Base-by-base conservation (phyloP, 2,797 vertebrate genomes). In the Lithobates pipiens region DNA sequence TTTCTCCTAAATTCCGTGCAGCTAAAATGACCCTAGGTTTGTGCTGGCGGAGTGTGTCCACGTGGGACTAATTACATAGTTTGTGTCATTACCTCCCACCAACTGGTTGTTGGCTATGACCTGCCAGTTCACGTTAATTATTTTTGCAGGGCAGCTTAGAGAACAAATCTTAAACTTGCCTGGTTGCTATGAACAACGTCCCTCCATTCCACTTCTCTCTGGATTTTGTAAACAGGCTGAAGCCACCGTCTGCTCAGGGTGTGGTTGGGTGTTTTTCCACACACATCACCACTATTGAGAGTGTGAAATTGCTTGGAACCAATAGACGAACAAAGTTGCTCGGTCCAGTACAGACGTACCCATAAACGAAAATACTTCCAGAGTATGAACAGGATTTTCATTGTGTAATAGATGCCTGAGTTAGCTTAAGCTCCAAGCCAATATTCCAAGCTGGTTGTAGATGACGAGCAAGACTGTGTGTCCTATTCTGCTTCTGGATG, bases 161-260 rank as follows among this genome's bases (percentile, higher is more conserved):
- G 3, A 61, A 61, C 0, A 9, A 8, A 23, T 21, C 21, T 2
- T 23, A 61, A 61, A 61, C 5, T n/a, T 61, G 54, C 21, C 6
- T 9, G 5, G 54, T 61, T 61, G 54, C 18, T 61, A 61, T 0
- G 21, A 61, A 61, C 54, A 61, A 61, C 54, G n/a, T 61, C 54
- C 5, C 18, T 61, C 21, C 8, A 23, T 61, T 61, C 10, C 21
- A 1, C 54, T 61, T 61, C 54, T 61, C 10, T 61, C 21, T 61
- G 54, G 21, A 23, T 54, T 61, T n/a, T 78, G 76, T 69, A 27
- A 42, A 68, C 36, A 23, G 25, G 16, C 44, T 25, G 29, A 16
- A 61, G 69, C 34, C 32, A 23, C 79, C 10, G 32, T 72, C 44
- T 23, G 6, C 42, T 72, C 70, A 80, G 32, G 79, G 69, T 72